phyloP scores from a whole-genome alignment of 2,113 vertebrate species.

The Dromaius novaehollandiae region DNA sequence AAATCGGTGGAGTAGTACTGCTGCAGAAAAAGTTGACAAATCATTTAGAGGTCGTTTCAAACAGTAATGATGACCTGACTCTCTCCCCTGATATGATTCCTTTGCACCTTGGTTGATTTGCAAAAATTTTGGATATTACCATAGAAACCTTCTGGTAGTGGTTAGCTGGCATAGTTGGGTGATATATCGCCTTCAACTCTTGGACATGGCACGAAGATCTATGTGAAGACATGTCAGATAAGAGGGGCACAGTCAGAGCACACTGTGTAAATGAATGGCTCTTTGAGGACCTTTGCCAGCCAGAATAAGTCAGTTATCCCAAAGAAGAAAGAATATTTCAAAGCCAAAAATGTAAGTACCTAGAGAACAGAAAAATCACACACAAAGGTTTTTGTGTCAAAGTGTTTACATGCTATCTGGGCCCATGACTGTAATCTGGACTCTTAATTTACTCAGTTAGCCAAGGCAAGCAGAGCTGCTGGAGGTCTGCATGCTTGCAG shows the following conservation, averaged over 20 bases:
- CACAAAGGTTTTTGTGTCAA: background rate
- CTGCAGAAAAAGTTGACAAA: background rate
- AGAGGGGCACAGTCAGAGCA: background rate
- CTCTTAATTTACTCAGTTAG: background rate
- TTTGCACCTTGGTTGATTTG: background rate
- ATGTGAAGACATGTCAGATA: background rate
- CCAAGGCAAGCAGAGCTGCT: background rate
- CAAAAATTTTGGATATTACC: background rate
- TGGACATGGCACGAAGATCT: slow-evolving; percentile 11
- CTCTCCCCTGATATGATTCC: background rate
- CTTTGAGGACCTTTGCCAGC: background rate
- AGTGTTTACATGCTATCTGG: background rate
- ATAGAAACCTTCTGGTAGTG: background rate
- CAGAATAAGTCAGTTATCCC: background rate
- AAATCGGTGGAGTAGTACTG: background rate
- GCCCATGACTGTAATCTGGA: background rate
- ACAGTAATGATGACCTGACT: background rate
- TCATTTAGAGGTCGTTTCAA: slow-evolving; percentile 9
- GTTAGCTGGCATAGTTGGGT: background rate
- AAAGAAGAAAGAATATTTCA: background rate
- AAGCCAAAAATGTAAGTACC: background rate
- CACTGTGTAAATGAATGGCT: background rate
- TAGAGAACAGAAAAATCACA: background rate
- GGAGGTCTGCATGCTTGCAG: background rate
- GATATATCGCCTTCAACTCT: background rate